phyloP scores from a whole-genome alignment of 2,888 invertebrate genomes.

The Creontiades dilutus region DNA sequence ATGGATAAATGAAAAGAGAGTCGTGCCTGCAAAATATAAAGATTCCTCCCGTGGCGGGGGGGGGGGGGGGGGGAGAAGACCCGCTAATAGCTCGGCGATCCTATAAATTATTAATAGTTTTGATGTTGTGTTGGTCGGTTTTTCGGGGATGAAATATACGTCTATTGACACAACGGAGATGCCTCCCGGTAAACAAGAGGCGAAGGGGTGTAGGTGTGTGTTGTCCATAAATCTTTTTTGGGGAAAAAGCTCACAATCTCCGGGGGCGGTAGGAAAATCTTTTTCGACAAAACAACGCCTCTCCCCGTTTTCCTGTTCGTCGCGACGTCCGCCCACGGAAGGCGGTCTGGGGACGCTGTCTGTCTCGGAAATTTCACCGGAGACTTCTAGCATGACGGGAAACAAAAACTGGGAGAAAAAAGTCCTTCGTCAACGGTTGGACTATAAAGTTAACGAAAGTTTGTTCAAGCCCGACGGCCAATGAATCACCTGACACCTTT shows the following conservation, averaged over 20 bases:
- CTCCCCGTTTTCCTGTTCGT: slow-evolving; percentile 43
- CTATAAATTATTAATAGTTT: slow-evolving; percentile 72
- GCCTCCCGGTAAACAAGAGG: slow-evolving; percentile 66
- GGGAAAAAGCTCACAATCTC: neutral
- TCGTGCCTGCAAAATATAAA: slow-evolving; percentile 58
- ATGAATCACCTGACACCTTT: slow-evolving; percentile 17
- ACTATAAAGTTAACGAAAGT: slow-evolving; percentile 26
- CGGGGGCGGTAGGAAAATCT: slow-evolving; percentile 60
- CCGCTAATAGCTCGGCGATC: slow-evolving; percentile 66
- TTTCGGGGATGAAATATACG: slow-evolving; percentile 66
- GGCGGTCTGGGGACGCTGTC: neutral
- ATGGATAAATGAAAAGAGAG: slow-evolving; percentile 52
- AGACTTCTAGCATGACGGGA: neutral
- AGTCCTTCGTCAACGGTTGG: neutral
- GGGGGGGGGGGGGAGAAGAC: neutral
- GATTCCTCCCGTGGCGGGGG: neutral
- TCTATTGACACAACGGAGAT: slow-evolving; percentile 70
- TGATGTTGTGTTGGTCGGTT: slow-evolving; percentile 68
- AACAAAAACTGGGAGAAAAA: neutral
- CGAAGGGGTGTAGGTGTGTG: slow-evolving; percentile 60
- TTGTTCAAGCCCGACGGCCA: neutral
- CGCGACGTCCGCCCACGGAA: slow-evolving; percentile 52
- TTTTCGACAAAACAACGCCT: slow-evolving; percentile 62
- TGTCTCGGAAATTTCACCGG: slow-evolving; percentile 25
- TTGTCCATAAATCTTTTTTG: slow-evolving; percentile 66